Evolutionary conservation across 2,888 invertebrate species (phyloP), one percentile per base, ranked within the genome.

Genomic region (Eupithecia abbreviata): DNA sequence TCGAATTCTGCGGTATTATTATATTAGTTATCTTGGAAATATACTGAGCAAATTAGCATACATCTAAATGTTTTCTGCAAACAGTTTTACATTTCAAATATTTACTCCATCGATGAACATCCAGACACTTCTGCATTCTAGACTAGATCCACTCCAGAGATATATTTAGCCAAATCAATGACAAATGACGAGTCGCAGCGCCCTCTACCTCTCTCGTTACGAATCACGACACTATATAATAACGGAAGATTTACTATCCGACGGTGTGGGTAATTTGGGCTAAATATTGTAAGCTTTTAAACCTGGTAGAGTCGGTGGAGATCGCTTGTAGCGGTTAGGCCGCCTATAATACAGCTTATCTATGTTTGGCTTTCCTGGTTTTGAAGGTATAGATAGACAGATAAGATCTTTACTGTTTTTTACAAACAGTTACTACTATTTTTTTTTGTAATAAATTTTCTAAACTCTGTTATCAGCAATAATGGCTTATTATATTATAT

Each of bases 101-200:
- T 62, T 62, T 30, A 62, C 62, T 62, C 10, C 30, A 30, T 62
- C 62, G 66, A 66, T 66, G 15, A 72, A 75, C 4, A 43, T 71
- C 72, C 47, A 72, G 71, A 83, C 75, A 75, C 82, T 82, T 83
- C 83, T 81, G 84, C 84, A 71, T 79, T 81, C 82, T 82, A 83
- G 77, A 71, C 71, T 30, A 13, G 43, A 30, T 51, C 42, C 81
- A 75, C 84, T 86, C 84, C 85, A 85, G 86, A 76, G 75, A 58
- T 79, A 84, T 87, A 84, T 87, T 85, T 87, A 87, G 84, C 81
- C 65, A 83, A 30, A 86, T 87, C 87, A 87, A 85, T 87, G 87
- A 87, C 87, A 88, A 83, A 86, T 84, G 84, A 87, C 83, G 86
- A 84, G 66, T 69, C 18, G 78, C 81, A 72, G 82, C 80, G 83